Evolutionary conservation across 2,888 invertebrate genomes (phyloP).

Genomic region (Lomographa bimaculata): DNA sequence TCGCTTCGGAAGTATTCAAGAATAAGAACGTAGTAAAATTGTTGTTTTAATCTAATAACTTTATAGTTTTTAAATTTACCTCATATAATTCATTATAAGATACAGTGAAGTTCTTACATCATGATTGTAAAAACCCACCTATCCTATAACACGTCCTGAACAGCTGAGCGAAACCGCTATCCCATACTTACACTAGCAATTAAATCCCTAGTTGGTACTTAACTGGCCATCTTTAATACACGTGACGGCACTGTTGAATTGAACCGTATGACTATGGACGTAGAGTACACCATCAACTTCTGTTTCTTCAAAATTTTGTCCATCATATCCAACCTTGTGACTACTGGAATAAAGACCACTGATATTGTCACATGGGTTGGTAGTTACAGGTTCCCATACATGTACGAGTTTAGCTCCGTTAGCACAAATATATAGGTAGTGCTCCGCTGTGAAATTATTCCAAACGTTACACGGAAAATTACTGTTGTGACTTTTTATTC

Average conservation of each 20-base stretch:
- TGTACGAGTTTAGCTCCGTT: slow-evolving; percentile 65
- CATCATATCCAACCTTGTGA: slow-evolving; percentile 15
- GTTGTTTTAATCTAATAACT: no score
- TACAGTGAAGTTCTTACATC: slow-evolving; percentile 21
- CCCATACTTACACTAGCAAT: slow-evolving; percentile 48
- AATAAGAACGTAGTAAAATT: no score
- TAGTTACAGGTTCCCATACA: slow-evolving; percentile 46
- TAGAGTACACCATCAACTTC: slow-evolving; percentile 6
- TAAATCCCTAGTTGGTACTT: slow-evolving; percentile 52
- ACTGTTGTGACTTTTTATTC: slow-evolving; percentile 62
- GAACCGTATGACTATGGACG: slow-evolving; percentile 17
- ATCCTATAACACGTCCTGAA: slow-evolving; percentile 34
- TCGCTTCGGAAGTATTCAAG: slow-evolving; percentile 22
- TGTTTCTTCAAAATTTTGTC: slow-evolving; percentile 4
- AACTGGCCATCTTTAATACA: slow-evolving; percentile 20
- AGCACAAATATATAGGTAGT: slow-evolving; percentile 61
- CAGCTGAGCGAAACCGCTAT: slow-evolving; percentile 39
- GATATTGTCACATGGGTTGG: slow-evolving; percentile 2
- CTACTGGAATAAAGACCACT: slow-evolving; percentile 10
- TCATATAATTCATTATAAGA: no score
- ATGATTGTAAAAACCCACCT: slow-evolving; percentile 27
- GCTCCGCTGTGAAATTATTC: slow-evolving; percentile 62
- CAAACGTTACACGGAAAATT: slow-evolving; percentile 67
- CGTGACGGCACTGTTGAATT: slow-evolving; percentile 11
- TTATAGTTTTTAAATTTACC: no score